Conservation (phyloP, 2,797 vertebrate genomes). For the Rhynchonycteris naso region DNA sequence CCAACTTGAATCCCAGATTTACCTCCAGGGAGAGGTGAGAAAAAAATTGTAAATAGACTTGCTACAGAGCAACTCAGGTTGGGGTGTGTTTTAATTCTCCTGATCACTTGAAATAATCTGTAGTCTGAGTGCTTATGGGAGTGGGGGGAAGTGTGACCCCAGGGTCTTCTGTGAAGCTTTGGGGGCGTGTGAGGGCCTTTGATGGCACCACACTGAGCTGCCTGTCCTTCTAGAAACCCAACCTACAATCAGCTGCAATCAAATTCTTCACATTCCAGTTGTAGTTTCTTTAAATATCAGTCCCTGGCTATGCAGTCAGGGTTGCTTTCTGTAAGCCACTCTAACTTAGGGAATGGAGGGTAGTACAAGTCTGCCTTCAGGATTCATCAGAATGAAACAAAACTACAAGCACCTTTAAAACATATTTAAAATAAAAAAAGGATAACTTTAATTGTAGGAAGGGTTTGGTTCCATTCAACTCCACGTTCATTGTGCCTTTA, state of each 20-base stretch:
- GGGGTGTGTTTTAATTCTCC: conserved; percentile 79
- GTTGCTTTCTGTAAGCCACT: conserved; percentile 49
- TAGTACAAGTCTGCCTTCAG: conserved; percentile 53
- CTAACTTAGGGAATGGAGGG: conserved; percentile 42
- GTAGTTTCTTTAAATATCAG: conserved; percentile 47
- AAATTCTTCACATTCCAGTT: conserved; percentile 62
- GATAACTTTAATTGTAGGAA: conserved; percentile 56
- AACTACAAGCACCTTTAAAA: conserved; percentile 55
- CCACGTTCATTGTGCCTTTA: conserved; percentile 81
- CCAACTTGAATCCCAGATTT: conserved; percentile 64
- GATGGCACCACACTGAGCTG: conserved; percentile 24
- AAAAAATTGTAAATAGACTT: conserved; percentile 77
- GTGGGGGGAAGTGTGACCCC: conserved; percentile 61
- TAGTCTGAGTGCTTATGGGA: conserved; percentile 71
- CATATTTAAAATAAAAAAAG: background rate
- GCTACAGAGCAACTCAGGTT: conserved; percentile 77
- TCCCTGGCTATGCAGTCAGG: conserved; percentile 8
- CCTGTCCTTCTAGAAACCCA: conserved; percentile 69
- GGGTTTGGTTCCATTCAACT: conserved; percentile 71
- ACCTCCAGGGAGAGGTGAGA: conserved; percentile 71
- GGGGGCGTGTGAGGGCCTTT: conserved; percentile 41
- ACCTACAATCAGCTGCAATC: conserved; percentile 44
- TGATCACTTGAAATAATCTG: conserved; percentile 82
- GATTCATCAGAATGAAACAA: conserved; percentile 38
- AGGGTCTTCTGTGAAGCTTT: conserved; percentile 42